phyloP scores from a whole-genome alignment of 2,888 invertebrate genomes.

The Tipula confusa region DNA sequence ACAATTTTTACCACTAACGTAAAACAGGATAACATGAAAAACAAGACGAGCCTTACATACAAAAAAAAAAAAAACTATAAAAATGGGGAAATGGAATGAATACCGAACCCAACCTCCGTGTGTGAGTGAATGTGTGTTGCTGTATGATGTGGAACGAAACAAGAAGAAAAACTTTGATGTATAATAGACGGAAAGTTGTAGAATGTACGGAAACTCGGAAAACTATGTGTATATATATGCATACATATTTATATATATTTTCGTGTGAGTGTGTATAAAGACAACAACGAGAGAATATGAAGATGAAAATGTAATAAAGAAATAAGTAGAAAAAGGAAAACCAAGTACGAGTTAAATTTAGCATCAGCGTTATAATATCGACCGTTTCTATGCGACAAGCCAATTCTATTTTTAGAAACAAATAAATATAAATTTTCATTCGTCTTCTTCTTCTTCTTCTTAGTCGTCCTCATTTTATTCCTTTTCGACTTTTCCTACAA shows the following conservation, averaged over 20 bases:
- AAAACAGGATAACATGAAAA: conserved; percentile 6
- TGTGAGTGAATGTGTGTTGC: too few species aligned
- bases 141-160: not conserved
- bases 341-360: conserved; percentile 32
- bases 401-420: conserved; percentile 38
- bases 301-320: not conserved
- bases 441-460: not conserved
- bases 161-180: not conserved
- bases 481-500: not conserved
- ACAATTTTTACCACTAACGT: not conserved
- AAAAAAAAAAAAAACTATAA: not conserved
- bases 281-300: not conserved
- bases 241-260: not conserved
- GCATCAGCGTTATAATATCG: conserved; percentile 39
- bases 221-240: not conserved
- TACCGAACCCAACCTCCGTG: not conserved
- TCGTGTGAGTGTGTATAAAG: not conserved
- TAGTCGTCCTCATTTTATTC: not conserved
- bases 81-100: not conserved
- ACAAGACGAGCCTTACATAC: not conserved
- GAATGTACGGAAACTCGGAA: not conserved
- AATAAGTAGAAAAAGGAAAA: not conserved
- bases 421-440: conserved; percentile 33
- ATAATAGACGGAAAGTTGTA: not conserved
- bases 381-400: conserved; percentile 39